Conservation (phyloP, 1,140 invertebrate genomes). For the Pomacea maculata region DNA sequence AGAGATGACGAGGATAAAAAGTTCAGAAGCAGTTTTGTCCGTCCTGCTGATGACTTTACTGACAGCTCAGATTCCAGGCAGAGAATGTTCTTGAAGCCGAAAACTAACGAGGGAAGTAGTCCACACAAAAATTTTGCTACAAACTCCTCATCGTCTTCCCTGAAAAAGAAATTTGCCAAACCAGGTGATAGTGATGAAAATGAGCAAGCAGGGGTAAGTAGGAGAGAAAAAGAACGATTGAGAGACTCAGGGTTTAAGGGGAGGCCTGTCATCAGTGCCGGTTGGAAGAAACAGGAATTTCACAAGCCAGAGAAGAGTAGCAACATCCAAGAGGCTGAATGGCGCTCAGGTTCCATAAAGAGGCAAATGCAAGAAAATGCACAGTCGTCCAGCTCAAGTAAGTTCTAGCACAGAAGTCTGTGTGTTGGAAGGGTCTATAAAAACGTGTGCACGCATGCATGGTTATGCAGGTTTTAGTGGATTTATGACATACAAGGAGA, state of each 20-base stretch:
- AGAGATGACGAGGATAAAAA: background rate
- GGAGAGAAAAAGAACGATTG: background rate
- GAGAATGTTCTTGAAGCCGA: background rate
- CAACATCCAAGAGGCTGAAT: background rate
- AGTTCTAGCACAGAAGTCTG: background rate
- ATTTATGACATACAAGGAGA: no score
- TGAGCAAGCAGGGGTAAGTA: background rate
- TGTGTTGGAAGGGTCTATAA: no score
- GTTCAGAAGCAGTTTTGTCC: background rate
- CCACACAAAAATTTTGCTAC: background rate
- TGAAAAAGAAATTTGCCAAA: constrained; percentile 2
- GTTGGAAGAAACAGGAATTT: constrained; percentile 1
- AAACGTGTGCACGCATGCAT: no score
- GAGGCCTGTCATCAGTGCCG: background rate
- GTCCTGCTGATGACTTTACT: background rate
- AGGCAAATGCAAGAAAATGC: background rate
- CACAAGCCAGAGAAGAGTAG: background rate
- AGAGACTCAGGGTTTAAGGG: background rate
- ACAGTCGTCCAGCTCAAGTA: background rate
- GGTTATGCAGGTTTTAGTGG: no score
- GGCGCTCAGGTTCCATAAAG: background rate
- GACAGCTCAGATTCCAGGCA: background rate
- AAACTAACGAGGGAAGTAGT: background rate
- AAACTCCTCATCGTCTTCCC: background rate
- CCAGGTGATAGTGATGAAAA: constrained; percentile 3